Base-by-base conservation (phyloP, 2,888 invertebrate genomes). In the Heteropelma amictum region DNA sequence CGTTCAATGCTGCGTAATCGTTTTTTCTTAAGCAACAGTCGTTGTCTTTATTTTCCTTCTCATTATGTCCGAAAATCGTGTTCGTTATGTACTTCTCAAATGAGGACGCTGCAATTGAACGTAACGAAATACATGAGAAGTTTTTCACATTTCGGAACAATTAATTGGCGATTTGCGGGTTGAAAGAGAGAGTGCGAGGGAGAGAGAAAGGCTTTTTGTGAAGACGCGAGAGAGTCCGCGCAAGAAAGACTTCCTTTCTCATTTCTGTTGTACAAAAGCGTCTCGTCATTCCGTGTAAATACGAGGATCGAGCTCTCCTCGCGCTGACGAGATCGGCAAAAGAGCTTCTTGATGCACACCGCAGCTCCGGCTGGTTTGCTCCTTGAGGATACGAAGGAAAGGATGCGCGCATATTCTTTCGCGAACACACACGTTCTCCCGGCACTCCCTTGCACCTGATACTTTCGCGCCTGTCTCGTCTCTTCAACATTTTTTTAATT, bases 211-310 rank as follows among this genome's bases (percentile, higher is more conserved):
- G n/a, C n/a, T n/a, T n/a, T n/a, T n/a, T n/a, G n/a, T n/a, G n/a
- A n/a, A n/a, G n/a, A n/a, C n/a, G n/a, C n/a, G 21, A 63, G 47
- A 14, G 53, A 53, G 23, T 51, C 53, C 56, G 60, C 68, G 49
- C n/a, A n/a, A n/a, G 38, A n/a, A 53, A 69, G 49, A 47, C 49
- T 63, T 65, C 56, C 51, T 67, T 60, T 51, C 65, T 51, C 30
- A 33, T 60, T 45, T 45, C 28, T 47, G 42, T 42, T 42, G 8
- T 49, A 76, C 80, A 85, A 88, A 88, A 88, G 82, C 83, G 88
- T 82, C 85, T 79, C 86, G 88, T 88, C 88, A 88, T 87, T 77
- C 81, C 80, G 81, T 83, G 82, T 87, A 87, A 87, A 87, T 87
- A 85, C 83, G 82, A 38, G 61, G 81, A 84, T 81, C 81, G 79